Base-by-base conservation (phyloP, 2,113 vertebrate species). In the Microcebus tavaratra region DNA sequence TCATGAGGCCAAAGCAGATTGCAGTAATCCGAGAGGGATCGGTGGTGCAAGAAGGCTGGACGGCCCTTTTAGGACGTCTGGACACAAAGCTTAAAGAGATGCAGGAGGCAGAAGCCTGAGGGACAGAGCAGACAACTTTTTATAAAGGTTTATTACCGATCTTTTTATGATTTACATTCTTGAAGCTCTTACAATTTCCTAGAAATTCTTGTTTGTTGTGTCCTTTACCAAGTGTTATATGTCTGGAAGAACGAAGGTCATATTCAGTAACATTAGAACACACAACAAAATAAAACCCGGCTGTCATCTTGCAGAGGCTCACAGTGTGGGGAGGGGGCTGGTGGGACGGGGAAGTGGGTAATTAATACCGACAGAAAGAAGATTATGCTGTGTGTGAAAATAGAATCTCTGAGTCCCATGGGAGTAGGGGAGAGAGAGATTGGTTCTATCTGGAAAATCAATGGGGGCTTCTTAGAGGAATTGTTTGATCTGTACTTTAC, bases 321-420 rank as follows among this genome's bases (percentile, higher is more conserved):
- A 3, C 9, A 4, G 36, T 2, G 0, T 53, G 25, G 0, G 6
- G 23, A 5, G 18, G 14, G 5, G 23, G 31, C 2, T 0, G 13
- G 61, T 11, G 36, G 39, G 78, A 20, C 20, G 4, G 0, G 8
- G 59, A n/a, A 1, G 6, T 14, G 5, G 68, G 34, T 36, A 8
- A 84, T 90, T 63, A 86, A 79, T 72, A 3, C 5, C 0, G 42
- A 76, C 84, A 36, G 55, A 8, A 12, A 34, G 65, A 23, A 78
- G 83, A 39, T 21, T 7, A 1, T 13, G 4, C 39, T 13, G 0
- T 1, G 2, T 20, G 27, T 87, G 63, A 36, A 68, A 78, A 53
- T 10, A 36, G 67, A 12, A 31, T 61, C 76, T 68, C 42, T 3
- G 5, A 36, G 67, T 88, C 89, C 55, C 4, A 0, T 8, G 29